Evolutionary conservation across 2,797 vertebrate species (phyloP).

Genomic region (Oophaga sylvatica): DNA sequence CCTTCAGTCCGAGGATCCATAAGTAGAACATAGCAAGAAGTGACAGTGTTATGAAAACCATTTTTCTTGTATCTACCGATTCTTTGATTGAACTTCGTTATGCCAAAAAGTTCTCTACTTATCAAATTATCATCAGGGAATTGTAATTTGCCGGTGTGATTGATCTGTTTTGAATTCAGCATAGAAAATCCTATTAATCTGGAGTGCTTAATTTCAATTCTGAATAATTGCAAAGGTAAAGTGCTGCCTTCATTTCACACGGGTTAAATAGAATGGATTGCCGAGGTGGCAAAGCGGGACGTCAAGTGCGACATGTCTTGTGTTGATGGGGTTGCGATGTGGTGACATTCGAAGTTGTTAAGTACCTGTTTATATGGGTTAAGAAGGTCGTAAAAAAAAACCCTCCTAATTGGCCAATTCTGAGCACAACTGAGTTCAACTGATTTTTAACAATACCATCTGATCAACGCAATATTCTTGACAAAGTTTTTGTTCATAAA

Average conservation of each 20-base stretch:
- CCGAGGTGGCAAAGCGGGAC: background rate
- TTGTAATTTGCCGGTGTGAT: constrained; percentile 52
- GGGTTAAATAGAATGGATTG: constrained; percentile 46
- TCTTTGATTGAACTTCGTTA: constrained; percentile 53
- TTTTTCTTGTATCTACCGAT: constrained; percentile 35
- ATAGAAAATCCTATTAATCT: constrained; percentile 54
- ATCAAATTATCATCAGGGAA: constrained; percentile 59
- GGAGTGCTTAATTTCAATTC: constrained; percentile 53
- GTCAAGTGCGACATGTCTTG: background rate
- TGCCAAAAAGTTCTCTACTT: constrained; percentile 55
- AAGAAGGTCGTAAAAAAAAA: background rate
- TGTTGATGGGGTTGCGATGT: background rate
- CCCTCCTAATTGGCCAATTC: background rate
- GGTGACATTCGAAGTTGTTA: background rate
- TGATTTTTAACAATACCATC: background rate
- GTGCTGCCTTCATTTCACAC: constrained; percentile 45
- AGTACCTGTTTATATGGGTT: background rate
- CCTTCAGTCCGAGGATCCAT: background rate
- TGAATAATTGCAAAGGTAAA: constrained; percentile 57
- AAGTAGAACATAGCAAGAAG: background rate
- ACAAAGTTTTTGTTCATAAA: background rate
- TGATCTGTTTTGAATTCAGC: constrained; percentile 55
- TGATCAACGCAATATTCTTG: background rate
- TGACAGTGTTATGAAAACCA: constrained; percentile 26
- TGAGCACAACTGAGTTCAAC: background rate